Evolutionary conservation across 2,113 vertebrate species (phyloP), one percentile per base, ranked within the genome.

Genomic region (Cranoglanis bouderius): DNA sequence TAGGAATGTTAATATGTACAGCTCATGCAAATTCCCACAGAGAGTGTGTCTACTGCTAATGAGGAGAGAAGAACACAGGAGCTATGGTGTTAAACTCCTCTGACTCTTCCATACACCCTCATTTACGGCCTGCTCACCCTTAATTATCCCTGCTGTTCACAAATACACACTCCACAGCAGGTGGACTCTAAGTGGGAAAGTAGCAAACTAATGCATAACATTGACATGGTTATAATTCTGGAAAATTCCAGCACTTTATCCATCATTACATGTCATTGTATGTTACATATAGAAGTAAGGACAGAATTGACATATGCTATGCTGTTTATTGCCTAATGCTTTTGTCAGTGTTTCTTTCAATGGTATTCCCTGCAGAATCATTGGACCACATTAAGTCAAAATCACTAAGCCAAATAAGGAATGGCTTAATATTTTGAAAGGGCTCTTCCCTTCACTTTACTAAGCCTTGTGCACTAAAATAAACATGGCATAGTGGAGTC

Each of bases 1-100:
- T 84, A 49, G 55, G 7, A 63, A 59, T 35, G 40, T 21, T 87
- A 87, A 87, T 87, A 75, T 78, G 53, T 86, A 53, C 49, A 49
- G 43, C 10, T 53, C 18, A 35, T 46, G 63, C 61, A 70, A 53
- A 72, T 18, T 80, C 57, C 40, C 74, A 87, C 57, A 80, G 85
- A 80, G 55, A 13, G 53, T 29, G 13, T 49, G 26, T 51, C 43
- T 78, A 49, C 26, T 78, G 43, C 26, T 49, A 78, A 51, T 18
- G 26, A 78, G 43, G 75, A 51, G 75, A 51, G 6, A 51, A 78
- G 75, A 49, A 43, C 75, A 16, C 43, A 8, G 43, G 43, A 78
- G 43, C 26, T 49, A 78, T n/a, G 26, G 75, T 78, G 75, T 78
- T 78, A 78, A 78, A 78, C 13, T 49, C 26, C 43, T 49, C 43